These are phyloP conservation scores for Cheracebus regulus DNA, from an alignment of 2,797 vertebrate species.

Conservation along the genomic window DNA sequence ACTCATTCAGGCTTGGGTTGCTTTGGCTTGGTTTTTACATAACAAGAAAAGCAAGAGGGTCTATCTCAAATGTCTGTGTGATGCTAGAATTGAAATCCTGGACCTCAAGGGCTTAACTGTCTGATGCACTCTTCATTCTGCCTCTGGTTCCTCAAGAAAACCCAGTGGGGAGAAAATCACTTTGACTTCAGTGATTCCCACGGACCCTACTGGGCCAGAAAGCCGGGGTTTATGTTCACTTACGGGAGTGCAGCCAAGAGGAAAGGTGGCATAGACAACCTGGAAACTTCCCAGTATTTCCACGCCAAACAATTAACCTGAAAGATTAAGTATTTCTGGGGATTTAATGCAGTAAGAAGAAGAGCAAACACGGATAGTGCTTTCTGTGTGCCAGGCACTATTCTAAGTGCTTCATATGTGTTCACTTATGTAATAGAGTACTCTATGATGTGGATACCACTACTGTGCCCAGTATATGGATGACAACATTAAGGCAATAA, in stretches of 20 bases:
- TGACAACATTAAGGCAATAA: not conserved
- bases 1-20: not conserved
- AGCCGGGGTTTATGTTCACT: constrained; percentile 67
- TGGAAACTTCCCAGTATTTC: constrained; percentile 86
- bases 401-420: fast-evolving
- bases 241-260: constrained; percentile 86
- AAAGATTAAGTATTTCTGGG: constrained; percentile 51
- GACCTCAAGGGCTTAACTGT: not conserved
- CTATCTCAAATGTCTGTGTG: not conserved
- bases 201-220: not conserved
- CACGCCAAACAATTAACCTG: constrained; percentile 89
- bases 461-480: not conserved
- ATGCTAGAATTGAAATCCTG: not conserved
- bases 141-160: not conserved
- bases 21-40: not conserved
- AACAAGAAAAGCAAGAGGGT: not conserved
- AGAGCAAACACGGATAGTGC: not conserved
- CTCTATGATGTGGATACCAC: not conserved
- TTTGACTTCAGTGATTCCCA: not conserved
- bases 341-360: not conserved
- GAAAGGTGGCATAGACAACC: constrained; percentile 81
- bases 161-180: not conserved
- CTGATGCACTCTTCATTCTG: not conserved
- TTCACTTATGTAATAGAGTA: not conserved
- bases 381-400: not conserved